Percentiles rank a stretch among this genome's conserved stretches.
phyloP scores from a whole-genome alignment of 2,797 vertebrate species.

The Bradypus variegatus region DNA sequence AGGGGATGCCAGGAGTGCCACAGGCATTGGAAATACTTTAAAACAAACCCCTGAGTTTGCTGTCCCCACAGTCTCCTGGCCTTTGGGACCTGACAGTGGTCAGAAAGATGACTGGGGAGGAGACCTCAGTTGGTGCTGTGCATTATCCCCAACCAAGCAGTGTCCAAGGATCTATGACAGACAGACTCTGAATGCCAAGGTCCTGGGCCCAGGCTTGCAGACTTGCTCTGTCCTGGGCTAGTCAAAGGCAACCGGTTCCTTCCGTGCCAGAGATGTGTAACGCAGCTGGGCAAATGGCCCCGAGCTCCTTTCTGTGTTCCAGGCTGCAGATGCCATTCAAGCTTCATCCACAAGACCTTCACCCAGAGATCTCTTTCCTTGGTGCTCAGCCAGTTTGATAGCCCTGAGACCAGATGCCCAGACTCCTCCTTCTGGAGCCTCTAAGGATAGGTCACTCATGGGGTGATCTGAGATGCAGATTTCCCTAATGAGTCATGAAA shows the following conservation, averaged over 20 bases:
- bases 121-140: not conserved
- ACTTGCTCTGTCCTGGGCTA: not conserved
- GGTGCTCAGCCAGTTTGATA: not conserved
- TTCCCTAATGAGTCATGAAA: not conserved
- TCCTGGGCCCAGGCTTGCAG: not conserved
- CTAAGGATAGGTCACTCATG: not conserved
- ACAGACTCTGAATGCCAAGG: not conserved
- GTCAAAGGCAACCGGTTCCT: not conserved
- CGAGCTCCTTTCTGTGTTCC: not conserved
- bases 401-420: not conserved
- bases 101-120: not conserved
- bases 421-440: not conserved
- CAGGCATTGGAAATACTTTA: not conserved
- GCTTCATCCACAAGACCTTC: not conserved
- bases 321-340: not conserved
- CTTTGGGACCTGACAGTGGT: not conserved
- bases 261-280: not conserved
- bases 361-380: not conserved
- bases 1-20: not conserved
- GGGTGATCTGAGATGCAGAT: not conserved
- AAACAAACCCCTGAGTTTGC: not conserved
- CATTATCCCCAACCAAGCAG: not conserved
- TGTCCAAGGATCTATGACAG: not conserved
- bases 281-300: not conserved
- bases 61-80: not conserved